Conservation (phyloP, 1,140 invertebrate species). For the Harpegnathos saltator region DNA sequence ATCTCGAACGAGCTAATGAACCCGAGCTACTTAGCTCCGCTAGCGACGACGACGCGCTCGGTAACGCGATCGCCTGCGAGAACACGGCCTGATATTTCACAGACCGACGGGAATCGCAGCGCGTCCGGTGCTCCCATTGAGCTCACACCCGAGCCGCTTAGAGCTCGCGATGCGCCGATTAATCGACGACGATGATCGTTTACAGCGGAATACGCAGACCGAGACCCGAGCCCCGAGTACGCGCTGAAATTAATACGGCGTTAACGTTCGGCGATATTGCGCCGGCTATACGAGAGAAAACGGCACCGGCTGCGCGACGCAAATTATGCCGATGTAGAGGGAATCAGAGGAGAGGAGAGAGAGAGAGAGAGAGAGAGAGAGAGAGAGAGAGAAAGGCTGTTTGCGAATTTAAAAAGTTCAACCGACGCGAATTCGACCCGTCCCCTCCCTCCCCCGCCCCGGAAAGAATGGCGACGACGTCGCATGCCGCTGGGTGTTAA, state of each 20-base stretch:
- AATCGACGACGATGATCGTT: conserved; percentile 67
- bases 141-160: conserved; percentile 40
- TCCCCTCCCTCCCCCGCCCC: too few species aligned
- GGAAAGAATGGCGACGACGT: conserved; percentile 44
- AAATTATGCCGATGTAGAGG: conserved; percentile 19
- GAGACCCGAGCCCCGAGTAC: conserved; percentile 52
- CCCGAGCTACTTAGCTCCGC: conserved; percentile 52
- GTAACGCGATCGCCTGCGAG: conserved; percentile 47
- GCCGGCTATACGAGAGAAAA: background rate
- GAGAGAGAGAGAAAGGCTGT: conserved; percentile 16
- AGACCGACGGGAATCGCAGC: too few species aligned
- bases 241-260: conserved; percentile 65
- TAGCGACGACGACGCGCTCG: conserved; percentile 52
- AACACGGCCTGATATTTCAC: too few species aligned
- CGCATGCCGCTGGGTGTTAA: conserved; percentile 49
- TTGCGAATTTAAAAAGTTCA: conserved; percentile 47
- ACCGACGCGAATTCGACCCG: conserved; percentile 22
- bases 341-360: too few species aligned
- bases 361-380: background rate
- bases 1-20: conserved; percentile 43
- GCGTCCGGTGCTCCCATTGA: conserved; percentile 58
- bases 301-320: conserved; percentile 31
- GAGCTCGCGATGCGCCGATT: conserved; percentile 63
- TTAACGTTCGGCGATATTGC: conserved; percentile 41
- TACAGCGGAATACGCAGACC: conserved; percentile 54